Base-by-base conservation (phyloP, 1,140 invertebrate species). In the Saccostrea cuccullata region DNA sequence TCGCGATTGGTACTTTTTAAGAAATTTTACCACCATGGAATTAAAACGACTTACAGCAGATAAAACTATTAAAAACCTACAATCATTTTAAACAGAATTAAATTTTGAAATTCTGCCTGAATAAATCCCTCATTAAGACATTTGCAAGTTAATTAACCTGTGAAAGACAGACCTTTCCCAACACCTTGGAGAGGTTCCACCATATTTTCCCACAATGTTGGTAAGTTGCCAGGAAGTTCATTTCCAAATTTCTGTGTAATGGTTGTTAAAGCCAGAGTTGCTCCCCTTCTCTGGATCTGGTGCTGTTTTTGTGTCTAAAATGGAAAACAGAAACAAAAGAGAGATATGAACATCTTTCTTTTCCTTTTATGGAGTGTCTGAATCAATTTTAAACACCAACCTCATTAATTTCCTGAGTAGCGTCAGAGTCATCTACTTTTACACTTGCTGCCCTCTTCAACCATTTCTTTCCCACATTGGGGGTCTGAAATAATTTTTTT, bases 141-240 rank as follows among this genome's bases (percentile, higher is more conserved):
- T 47, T 47, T 47, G 47, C 5, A 9, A 47, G 47, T 47, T 36
- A n/a, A n/a, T 36, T 36, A 47, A 17, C n/a, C n/a, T 64, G 3
- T 20, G 58, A 64, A n/a, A 64, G 20, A 82, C 70, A 40, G n/a
- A 87, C 87, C 82, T 55, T 56, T 85, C 47, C 23, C 73, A 20
- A 77, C 30, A 55, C 23, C 82, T 60, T 67, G 56, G 0, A 93
- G 85, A 20, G 89, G 87, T 55, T 88, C 89, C 20, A 85, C 90
- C 70, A 92, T 88, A 67, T 84, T 88, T 84, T 90, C 86, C 94
- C 94, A 94, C 15, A 94, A 64, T n/a, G 90, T 87, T 40, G 94
- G 93, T 30, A 93, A 36, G 17, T 91, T 87, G 8, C 87, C 13
- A 0, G 90, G 91, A 47, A 94, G 36, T 23, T 90, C 83, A 0